Evolutionary conservation across 2,888 invertebrate species (phyloP).

Genomic region (Patella pellucida): DNA sequence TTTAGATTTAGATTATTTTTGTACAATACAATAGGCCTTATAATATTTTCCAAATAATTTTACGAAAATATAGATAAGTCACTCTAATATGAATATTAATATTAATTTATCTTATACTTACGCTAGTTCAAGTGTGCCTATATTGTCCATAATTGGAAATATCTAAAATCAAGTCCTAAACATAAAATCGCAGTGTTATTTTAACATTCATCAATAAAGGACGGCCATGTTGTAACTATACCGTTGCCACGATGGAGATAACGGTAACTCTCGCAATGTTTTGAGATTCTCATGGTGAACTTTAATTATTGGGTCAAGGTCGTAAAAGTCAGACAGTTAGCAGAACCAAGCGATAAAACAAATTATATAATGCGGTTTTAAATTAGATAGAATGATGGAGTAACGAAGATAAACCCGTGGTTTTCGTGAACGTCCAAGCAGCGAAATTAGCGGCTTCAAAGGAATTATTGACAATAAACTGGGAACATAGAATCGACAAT

Average conservation of each 20-base stretch:
- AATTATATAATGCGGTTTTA: too few species aligned
- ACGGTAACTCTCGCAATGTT: conserved; percentile 30
- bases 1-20: too few species aligned
- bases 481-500: background rate
- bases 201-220: background rate
- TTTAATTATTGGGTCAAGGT: conserved; percentile 7
- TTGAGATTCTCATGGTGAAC: background rate
- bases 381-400: too few species aligned
- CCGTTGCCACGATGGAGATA: conserved; percentile 43
- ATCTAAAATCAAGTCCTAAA: background rate
- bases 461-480: too few species aligned
- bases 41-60: too few species aligned
- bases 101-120: conserved; percentile 36
- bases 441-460: too few species aligned
- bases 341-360: too few species aligned
- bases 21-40: too few species aligned
- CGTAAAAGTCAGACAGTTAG: background rate
- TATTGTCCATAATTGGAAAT: conserved; percentile 50
- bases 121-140: conserved; percentile 58
- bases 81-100: too few species aligned
- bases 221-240: conserved; percentile 31
- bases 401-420: too few species aligned
- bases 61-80: too few species aligned
- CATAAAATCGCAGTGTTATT: background rate
- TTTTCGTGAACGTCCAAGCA: too few species aligned